Evolutionary conservation across 2,113 vertebrate species (phyloP).

Genomic region (Calyptommatus sinebrachiatus): DNA sequence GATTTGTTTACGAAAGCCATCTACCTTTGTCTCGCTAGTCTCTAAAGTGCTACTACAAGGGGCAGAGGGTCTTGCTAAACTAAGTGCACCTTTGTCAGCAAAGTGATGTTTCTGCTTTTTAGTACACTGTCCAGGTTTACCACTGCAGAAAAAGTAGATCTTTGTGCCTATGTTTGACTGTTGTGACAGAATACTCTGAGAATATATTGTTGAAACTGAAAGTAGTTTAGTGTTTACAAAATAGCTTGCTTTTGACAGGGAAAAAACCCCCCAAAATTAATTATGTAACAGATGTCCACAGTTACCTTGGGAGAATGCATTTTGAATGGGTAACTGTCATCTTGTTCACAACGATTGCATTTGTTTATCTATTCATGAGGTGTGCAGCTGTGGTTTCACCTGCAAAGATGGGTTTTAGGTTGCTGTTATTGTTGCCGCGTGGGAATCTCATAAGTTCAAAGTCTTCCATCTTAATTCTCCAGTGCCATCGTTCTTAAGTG

Average conservation of each 20-base stretch:
- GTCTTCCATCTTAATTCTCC: constrained; percentile 25
- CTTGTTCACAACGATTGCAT: constrained; percentile 11
- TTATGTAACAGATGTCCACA: constrained; percentile 57
- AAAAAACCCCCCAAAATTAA: constrained; percentile 25
- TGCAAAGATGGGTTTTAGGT: background rate
- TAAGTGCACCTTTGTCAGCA: no score
- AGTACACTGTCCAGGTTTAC: no score
- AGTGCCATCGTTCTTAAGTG: background rate
- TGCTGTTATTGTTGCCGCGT: constrained; percentile 2
- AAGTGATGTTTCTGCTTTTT: no score
- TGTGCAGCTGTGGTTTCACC: constrained; percentile 42
- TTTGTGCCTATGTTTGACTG: background rate
- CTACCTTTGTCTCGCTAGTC: no score
- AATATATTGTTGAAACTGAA: background rate
- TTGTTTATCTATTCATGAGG: constrained; percentile 39
- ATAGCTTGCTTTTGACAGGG: background rate
- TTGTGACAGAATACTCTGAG: background rate
- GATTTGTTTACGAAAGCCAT: no score
- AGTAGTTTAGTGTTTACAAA: constrained; percentile 18
- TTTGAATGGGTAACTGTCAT: constrained; percentile 46
- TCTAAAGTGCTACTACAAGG: no score
- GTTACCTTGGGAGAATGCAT: constrained; percentile 55
- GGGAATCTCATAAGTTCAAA: constrained; percentile 49
- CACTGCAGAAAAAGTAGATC: no score
- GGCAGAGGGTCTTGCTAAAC: no score